Evolutionary conservation across 30 jellyfish, hydroid and myxozoan species (phyloP), one percentile per base, ranked within the genome.

Genomic region (Turritopsis dohrnii): DNA sequence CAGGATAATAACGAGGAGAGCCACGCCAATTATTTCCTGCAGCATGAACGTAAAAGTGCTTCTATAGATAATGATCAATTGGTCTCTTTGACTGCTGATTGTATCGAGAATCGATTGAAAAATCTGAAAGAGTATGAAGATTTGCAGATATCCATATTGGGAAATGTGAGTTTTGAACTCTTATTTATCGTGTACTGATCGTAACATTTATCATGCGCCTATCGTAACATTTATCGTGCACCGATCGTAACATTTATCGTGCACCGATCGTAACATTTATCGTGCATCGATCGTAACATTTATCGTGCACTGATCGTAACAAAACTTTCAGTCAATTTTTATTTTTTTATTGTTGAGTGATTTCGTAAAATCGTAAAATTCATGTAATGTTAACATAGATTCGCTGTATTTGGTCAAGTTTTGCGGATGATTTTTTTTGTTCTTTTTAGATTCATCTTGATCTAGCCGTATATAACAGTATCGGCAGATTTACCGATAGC

Each of bases 401-500:
- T n/a, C n/a, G n/a, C n/a, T n/a, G n/a, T n/a, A n/a, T n/a, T n/a
- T n/a, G n/a, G n/a, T n/a, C n/a, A n/a, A n/a, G n/a, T n/a, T n/a
- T n/a, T n/a, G n/a, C n/a, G n/a, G n/a, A n/a, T n/a, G n/a, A n/a
- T n/a, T n/a, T n/a, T n/a, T n/a, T 19, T 69, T 69, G 17, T 9
- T 69, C 16, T 7, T n/a, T 69, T 66, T 71, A 94, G 99, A 89
- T 94, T 19, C 99, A 94, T 71, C 74, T 85, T 81, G 96, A 85
- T 52, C 53, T 94, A 74, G 96, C 94, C 16, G 52, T 52, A 13
- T 89, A 82, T 71, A 88, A 87, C 79, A 76, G 79, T 74, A 72
- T 86, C 27, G 99, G 99, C n/a, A 89, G 99, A 22, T 89, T 94
- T 76, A 82, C 99, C 0, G 95, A 94, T n/a, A 80, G 80, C 52